Base-by-base conservation (phyloP, 2,888 invertebrate species). In the Chrysina gloriosa region DNA sequence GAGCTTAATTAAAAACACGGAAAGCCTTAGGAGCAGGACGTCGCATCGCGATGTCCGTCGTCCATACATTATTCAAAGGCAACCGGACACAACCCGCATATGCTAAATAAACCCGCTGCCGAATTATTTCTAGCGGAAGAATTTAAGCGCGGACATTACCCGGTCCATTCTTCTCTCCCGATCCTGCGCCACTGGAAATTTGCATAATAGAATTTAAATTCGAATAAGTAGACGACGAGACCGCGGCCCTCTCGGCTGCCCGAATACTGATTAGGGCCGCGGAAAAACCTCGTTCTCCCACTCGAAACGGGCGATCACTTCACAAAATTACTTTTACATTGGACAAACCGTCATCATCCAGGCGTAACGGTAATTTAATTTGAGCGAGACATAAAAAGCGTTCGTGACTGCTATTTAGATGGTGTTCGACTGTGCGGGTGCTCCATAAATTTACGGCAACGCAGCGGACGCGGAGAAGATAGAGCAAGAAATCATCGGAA, bases 311-410 rank as follows among this genome's bases (percentile, higher is more conserved):
- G 42, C 58, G 58, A 61, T 61, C 58, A 61, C 42, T 61, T 42
- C 58, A 27, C 42, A 14, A 61, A 61, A 61, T 61, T 61, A 61
- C 58, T 61, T 61, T 61, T 61, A 61, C 58, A 61, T 61, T 42
- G 58, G 42, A 61, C 58, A 61, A 42, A 61, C 58, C 58, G 58
- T 61, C 58, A 61, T 61, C 58, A 61, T 61, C 58, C 58, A 61
- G 42, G 58, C 58, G 58, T 61, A 61, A 61, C 58, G 39, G 58
- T 61, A 61, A 61, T 61, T 61, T 61, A 61, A 61, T 61, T 61
- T 61, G 58, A 61, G 45, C 58, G 29, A 42, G 42, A 42, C 58
- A 42, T 61, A 61, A 61, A 61, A 61, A 61, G 58, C 58, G 58
- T 61, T 29, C 58, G 58, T 61, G 58, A 42, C 58, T 61, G 58